Evolutionary conservation across 2,888 invertebrate species (phyloP).

Genomic region (Saturnia pavonia): DNA sequence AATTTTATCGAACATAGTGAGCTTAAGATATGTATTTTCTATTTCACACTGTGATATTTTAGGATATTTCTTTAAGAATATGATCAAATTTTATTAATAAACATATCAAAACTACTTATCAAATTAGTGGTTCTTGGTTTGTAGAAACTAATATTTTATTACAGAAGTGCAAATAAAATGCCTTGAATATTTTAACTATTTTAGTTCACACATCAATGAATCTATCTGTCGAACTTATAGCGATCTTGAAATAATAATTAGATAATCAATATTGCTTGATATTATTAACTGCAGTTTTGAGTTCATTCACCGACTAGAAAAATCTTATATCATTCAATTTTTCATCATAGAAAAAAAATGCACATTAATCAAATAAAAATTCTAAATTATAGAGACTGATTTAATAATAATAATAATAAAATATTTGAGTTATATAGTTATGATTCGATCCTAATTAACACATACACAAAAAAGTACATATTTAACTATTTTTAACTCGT

Average conservation of each 20-base stretch:
- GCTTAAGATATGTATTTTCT: no score
- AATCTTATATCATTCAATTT: no score
- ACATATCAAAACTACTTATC: background rate
- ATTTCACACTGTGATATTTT: no score
- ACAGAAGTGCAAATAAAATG: no score
- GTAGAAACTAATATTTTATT: background rate
- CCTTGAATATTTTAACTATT: no score
- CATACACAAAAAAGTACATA: background rate
- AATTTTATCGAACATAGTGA: no score
- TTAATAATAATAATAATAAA: slow-evolving; percentile 7
- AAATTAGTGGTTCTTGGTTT: background rate
- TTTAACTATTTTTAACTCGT: background rate
- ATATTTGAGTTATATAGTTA: background rate
- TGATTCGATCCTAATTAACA: background rate
- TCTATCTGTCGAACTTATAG: no score
- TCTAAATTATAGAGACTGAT: background rate
- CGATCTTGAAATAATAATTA: no score
- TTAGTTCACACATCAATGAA: no score
- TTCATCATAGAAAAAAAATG: no score
- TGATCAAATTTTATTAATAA: background rate
- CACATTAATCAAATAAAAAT: background rate
- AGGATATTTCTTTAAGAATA: background rate
- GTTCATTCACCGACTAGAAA: background rate
- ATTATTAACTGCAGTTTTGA: background rate
- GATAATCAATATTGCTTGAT: background rate